Conservation (phyloP, 2,797 vertebrate species). For the Hoplostethus atlanticus region DNA sequence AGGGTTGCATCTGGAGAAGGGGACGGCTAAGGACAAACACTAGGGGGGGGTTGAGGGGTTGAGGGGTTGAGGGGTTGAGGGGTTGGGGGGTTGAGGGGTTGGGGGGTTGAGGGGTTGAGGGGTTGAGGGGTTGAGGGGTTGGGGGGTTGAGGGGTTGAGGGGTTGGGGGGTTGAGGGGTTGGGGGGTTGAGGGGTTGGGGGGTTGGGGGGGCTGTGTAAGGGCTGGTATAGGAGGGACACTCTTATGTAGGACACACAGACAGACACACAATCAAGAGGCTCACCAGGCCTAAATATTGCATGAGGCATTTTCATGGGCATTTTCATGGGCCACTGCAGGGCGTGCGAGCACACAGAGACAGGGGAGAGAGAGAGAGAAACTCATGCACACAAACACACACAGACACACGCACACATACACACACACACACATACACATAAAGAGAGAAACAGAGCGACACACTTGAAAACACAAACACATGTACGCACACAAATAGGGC, state of each 20-base stretch:
- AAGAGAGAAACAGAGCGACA: constrained; percentile 56
- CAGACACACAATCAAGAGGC: constrained; percentile 63
- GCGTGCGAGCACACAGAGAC: constrained; percentile 70
- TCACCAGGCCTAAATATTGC: constrained; percentile 84
- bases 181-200: too few relatives aligned
- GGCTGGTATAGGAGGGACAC: constrained; percentile 37
- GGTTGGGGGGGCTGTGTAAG: neutral
- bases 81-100: too few relatives aligned
- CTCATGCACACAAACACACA: constrained; percentile 68
- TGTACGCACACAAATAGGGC: constrained; percentile 72
- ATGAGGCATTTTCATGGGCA: constrained; percentile 67
- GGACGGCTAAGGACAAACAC: constrained; percentile 67
- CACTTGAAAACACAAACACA: constrained; percentile 76
- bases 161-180: too few relatives aligned
- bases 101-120: too few relatives aligned
- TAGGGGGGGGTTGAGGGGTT: constrained; percentile 7
- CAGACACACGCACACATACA: constrained; percentile 75
- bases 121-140: constrained; percentile 7
- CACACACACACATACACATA: constrained; percentile 24
- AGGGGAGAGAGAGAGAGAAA: constrained; percentile 43
- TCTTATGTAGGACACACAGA: constrained; percentile 53
- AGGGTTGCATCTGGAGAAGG: constrained; percentile 46
- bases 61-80: neutral
- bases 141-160: neutral
- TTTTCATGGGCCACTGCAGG: constrained; percentile 77